phyloP scores from a whole-genome alignment of 2,113 vertebrate genomes.

The Ariopsis seemanni region DNA sequence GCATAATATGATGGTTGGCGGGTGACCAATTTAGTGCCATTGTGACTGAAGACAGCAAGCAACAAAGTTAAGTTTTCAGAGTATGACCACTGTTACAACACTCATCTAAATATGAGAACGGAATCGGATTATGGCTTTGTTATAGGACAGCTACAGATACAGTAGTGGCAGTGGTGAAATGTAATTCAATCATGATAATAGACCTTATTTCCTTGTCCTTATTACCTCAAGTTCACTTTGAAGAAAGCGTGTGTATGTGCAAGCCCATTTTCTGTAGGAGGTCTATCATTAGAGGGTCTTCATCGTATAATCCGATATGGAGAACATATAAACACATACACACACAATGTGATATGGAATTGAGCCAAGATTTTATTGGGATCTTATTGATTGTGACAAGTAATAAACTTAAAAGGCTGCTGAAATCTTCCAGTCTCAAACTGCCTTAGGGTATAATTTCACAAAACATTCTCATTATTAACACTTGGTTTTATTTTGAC shows the following conservation, averaged over 20 bases:
- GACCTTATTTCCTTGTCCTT: not conserved
- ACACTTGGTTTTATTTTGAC: not conserved
- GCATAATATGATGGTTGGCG: not conserved
- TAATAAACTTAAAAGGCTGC: not conserved
- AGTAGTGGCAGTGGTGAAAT: not conserved
- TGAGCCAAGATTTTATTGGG: not conserved
- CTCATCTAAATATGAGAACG: not conserved
- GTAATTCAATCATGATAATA: not conserved
- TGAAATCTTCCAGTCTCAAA: not conserved
- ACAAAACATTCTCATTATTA: not conserved
- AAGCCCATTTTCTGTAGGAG: not conserved
- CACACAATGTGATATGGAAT: not conserved
- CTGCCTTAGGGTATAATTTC: not conserved
- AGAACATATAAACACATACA: not conserved
- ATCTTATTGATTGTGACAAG: not conserved
- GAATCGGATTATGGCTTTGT: not conserved
- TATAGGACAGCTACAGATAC: not conserved
- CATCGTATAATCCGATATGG: not conserved
- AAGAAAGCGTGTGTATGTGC: not conserved
- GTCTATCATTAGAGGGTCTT: not conserved
- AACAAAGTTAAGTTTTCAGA: not conserved
- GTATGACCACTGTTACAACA: not conserved
- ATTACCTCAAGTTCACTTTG: not conserved
- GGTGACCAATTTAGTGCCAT: not conserved
- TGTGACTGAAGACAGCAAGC: not conserved